Base-by-base conservation (phyloP, 1,140 invertebrate genomes). In the Papilio helenus region DNA sequence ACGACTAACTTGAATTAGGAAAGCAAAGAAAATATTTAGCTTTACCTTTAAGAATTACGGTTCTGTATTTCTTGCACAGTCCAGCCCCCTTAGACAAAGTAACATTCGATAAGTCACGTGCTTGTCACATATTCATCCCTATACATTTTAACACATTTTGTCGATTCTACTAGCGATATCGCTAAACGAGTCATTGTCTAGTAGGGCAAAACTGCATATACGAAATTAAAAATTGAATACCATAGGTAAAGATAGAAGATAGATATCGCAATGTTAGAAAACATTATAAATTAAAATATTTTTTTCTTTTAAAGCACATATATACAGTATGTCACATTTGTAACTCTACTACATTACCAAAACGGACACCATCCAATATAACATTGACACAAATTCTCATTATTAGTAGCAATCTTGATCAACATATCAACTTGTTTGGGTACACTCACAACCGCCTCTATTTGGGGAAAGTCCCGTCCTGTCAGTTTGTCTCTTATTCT, bases 361-460 rank as follows among this genome's bases (percentile, higher is more conserved):
- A 94, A 95, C 7, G 94, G 94, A 94, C 96, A 97, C 99, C 99
- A 99, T 86, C 99, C 99, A 88, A 99, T 99, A 89, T 99, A 99
- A 93, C 99, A 99, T 95, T 99, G 99, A 91, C 99, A 99, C 72
- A 99, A 96, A 95, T 99, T 99, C 94, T 99, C 99, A 95, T 99
- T 99, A 82, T 98, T 98, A 1, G 99, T 99, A 5, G 99, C 99
- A 88, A 99, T 98, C 85, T 98, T 97, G 84, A 99, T 99, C 8
- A 99, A 95, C 81, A 99, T 94, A 88, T 99, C 98, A 0, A 99
- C 99, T 95, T 99, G 99, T 84, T 97, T 96, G 74, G 97, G 95
- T 4, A 99, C 98, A 79, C 97, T 97, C 10, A 99, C 90, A 0
- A 91, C 89, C 8, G 91, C 83, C 65, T 92, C 91, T 16, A 90